Percentiles rank a stretch among this genome's conserved stretches.
Conservation (phyloP, 64 coral and sea anemone species). For the Exaiptasia diaphana region DNA sequence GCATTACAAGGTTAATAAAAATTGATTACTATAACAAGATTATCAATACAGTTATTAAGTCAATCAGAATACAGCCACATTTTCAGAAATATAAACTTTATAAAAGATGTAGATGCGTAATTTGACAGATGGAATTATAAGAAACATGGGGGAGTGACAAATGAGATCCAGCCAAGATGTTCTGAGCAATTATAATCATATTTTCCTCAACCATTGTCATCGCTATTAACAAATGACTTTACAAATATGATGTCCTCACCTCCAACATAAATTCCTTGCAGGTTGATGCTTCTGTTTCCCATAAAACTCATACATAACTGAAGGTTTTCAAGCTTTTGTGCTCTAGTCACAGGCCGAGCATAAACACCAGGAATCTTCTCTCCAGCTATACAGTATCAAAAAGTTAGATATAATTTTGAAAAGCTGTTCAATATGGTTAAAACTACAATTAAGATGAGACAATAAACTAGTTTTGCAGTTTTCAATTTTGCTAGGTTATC, state of each 20-base stretch:
- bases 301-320: slow-evolving; percentile 92
- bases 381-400: slow-evolving; percentile 49
- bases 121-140: too few species aligned
- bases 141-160: too few species aligned
- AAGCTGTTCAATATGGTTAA: neutral
- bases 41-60: neutral
- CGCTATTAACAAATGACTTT: too few species aligned
- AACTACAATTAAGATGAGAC: too few species aligned
- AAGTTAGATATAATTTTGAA: too few species aligned
- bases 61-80: neutral
- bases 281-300: slow-evolving; percentile 78
- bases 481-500: too few species aligned
- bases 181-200: too few species aligned
- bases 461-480: too few species aligned
- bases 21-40: neutral
- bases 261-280: slow-evolving; percentile 94
- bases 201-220: too few species aligned
- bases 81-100: neutral
- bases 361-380: slow-evolving; percentile 85
- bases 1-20: neutral
- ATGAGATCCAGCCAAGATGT: too few species aligned
- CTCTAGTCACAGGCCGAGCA: slow-evolving; percentile 87
- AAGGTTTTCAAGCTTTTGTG: slow-evolving; percentile 97
- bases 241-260: too few species aligned
- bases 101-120: neutral